Evolutionary conservation across 2,888 invertebrate genomes (phyloP).

Genomic region (Amaurobius ferox): DNA sequence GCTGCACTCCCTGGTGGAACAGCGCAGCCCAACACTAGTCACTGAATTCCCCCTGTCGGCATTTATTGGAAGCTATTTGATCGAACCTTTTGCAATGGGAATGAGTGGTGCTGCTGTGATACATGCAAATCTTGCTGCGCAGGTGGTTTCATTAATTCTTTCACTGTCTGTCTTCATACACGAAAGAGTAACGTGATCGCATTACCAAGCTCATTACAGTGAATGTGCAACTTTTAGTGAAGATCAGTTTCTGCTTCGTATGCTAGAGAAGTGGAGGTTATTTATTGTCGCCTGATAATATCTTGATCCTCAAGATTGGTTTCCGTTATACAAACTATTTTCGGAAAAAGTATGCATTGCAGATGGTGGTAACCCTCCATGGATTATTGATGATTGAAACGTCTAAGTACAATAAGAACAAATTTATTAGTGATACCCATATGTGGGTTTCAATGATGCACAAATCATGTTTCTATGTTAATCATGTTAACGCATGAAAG

Average conservation of each 20-base stretch:
- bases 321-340: too few species aligned
- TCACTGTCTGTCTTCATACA: not conserved
- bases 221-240: not conserved
- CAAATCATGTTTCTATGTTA: too few species aligned
- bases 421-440: too few species aligned
- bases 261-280: not conserved
- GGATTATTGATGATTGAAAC: too few species aligned
- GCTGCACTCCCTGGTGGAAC: conserved; percentile 76
- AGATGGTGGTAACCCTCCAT: too few species aligned
- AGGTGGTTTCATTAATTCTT: not conserved
- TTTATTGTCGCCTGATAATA: too few species aligned
- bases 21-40: conserved; percentile 76
- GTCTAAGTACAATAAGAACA: too few species aligned
- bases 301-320: too few species aligned
- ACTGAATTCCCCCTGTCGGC: conserved; percentile 76
- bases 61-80: conserved; percentile 69
- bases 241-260: not conserved
- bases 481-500: too few species aligned
- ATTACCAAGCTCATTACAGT: not conserved
- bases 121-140: not conserved
- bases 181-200: not conserved
- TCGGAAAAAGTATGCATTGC: too few species aligned
- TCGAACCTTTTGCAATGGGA: not conserved
- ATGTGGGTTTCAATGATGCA: too few species aligned
- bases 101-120: not conserved